Percentiles rank a stretch among this genome's conserved stretches.
Evolutionary conservation across 2,888 invertebrate species (phyloP).

Genomic region (Calliscelio sp.): DNA sequence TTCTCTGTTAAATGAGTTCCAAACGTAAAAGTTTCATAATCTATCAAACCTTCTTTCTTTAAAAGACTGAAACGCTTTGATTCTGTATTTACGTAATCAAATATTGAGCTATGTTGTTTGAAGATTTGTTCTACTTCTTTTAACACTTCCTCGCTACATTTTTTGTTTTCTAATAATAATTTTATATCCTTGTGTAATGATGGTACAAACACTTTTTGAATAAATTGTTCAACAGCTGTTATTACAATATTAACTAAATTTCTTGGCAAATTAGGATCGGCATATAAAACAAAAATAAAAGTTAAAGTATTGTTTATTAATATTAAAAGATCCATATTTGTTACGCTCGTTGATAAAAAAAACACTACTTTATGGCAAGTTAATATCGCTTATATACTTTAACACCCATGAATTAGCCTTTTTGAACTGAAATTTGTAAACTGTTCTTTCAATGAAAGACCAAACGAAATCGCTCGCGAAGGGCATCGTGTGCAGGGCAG

Average conservation of each 20-base stretch:
- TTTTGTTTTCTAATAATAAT: constrained; percentile 16
- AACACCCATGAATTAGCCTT: constrained; percentile 7
- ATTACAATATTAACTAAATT: constrained; percentile 47
- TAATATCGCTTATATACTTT: constrained; percentile 18
- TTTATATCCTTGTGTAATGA: constrained; percentile 45
- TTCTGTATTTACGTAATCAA: constrained; percentile 47
- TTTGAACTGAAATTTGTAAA: constrained; percentile 39
- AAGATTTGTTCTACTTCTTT: constrained; percentile 31
- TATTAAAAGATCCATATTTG: constrained; percentile 21
- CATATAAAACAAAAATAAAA: constrained; percentile 61
- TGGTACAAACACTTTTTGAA: constrained; percentile 32
- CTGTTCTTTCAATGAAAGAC: constrained; percentile 31
- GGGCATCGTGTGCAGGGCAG: constrained; percentile 34
- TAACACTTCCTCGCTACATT: not conserved
- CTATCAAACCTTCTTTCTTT: constrained; percentile 41
- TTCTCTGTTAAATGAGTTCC: constrained; percentile 20
- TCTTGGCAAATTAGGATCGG: constrained; percentile 42
- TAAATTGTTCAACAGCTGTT: constrained; percentile 34
- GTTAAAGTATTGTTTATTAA: constrained; percentile 44
- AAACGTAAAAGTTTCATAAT: constrained; percentile 42
- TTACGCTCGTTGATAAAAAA: not conserved
- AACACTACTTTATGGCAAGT: not conserved
- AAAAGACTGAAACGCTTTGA: constrained; percentile 53
- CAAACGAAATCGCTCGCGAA: constrained; percentile 42
- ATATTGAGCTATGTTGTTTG: constrained; percentile 25